A percentile compares a stretch with the other conserved stretches of the same genome.
These are phyloP conservation scores for Sycophila texana DNA, from an alignment of 2,888 invertebrate genomes.

Conservation along the genomic window DNA sequence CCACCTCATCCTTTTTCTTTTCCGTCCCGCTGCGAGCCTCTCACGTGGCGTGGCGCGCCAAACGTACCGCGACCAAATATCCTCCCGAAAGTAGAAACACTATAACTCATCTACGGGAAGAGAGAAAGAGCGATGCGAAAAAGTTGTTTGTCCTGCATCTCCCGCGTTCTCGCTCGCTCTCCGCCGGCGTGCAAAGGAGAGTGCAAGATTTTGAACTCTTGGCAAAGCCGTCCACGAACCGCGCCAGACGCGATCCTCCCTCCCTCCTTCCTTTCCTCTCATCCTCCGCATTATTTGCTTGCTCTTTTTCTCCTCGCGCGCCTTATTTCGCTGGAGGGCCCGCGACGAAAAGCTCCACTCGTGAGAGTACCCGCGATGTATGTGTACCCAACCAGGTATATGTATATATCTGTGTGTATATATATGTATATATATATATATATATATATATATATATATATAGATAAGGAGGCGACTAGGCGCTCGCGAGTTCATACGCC, in stretches of 20 bases:
- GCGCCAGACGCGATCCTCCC: constrained; percentile 54
- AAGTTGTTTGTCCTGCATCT: constrained; percentile 73
- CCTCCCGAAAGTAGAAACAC: constrained; percentile 68
- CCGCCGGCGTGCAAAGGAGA: constrained; percentile 54
- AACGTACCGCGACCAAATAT: constrained; percentile 70
- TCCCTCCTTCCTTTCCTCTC: constrained; percentile 42
- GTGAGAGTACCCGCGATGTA: not conserved
- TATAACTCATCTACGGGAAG: constrained; percentile 65
- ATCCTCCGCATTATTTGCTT: constrained; percentile 37
- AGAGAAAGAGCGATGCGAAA: constrained; percentile 66
- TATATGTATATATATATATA: not conserved
- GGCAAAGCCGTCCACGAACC: constrained; percentile 68
- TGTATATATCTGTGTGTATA: too few species aligned
- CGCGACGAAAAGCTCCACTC: constrained; percentile 43
- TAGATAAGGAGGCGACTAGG: constrained; percentile 17
- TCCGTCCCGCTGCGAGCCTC: constrained; percentile 59
- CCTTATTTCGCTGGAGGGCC: constrained; percentile 45
- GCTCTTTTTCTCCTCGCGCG: constrained; percentile 20
- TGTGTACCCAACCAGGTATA: too few species aligned
- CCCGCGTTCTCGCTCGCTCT: constrained; percentile 44
- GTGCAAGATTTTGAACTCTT: constrained; percentile 68
- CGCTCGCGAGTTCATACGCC: constrained; percentile 47
- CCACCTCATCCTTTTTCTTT: constrained; percentile 48
- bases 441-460: constrained; percentile 10
- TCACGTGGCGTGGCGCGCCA: constrained; percentile 66